Evolutionary conservation across 2,888 invertebrate genomes (phyloP).

Genomic region (Hoplodrina ambigua): DNA sequence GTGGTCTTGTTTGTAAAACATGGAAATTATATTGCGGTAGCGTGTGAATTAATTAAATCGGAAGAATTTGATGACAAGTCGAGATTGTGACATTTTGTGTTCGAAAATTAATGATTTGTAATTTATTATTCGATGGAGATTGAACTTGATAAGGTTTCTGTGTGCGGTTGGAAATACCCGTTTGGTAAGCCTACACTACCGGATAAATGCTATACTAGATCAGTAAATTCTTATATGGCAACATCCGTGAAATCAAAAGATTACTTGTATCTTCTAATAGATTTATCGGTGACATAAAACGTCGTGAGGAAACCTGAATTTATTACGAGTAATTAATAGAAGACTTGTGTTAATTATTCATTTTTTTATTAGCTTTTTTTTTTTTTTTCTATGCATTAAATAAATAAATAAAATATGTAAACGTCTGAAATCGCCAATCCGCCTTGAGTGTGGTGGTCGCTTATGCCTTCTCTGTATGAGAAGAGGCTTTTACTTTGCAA

Average conservation of each 20-base stretch:
- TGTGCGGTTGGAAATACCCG: constrained; percentile 6
- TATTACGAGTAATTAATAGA: too few species aligned
- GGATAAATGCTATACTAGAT: background rate
- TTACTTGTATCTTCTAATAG: background rate
- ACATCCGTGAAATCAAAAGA: constrained; percentile 7
- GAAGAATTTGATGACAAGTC: constrained; percentile 27
- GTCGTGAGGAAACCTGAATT: too few species aligned
- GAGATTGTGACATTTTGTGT: constrained; percentile 31
- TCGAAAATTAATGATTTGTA: constrained; percentile 39
- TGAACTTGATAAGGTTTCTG: constrained; percentile 20
- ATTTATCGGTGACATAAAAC: too few species aligned
- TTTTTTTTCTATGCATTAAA: too few species aligned
- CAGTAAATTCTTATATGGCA: background rate
- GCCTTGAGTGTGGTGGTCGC: too few species aligned
- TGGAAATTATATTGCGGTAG: constrained; percentile 41
- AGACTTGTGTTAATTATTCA: too few species aligned
- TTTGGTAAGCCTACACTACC: constrained; percentile 6
- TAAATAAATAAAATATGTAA: too few species aligned
- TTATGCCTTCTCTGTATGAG: too few species aligned
- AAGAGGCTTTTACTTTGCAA: too few species aligned
- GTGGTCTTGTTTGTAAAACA: constrained; percentile 58
- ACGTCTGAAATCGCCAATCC: too few species aligned
- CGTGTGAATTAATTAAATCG: constrained; percentile 48
- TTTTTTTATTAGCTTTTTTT: too few species aligned
- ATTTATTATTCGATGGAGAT: constrained; percentile 31